Percentiles rank a stretch among this genome's conserved stretches.
Conservation (phyloP, 2,113 vertebrate species). For the Sinocyclocheilus anshuiensis region DNA sequence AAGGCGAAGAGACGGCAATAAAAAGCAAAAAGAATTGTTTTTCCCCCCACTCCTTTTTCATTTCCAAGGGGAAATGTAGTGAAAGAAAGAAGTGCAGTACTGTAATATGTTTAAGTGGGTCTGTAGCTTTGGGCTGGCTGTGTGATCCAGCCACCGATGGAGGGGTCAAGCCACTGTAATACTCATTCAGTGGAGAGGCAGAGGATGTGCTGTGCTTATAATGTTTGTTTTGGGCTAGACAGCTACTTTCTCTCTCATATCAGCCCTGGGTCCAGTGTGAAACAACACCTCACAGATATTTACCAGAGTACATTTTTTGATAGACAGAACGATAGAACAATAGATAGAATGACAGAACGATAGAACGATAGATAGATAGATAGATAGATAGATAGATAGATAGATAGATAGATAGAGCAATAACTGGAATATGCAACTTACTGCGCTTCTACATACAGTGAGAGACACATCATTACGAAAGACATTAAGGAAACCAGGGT, state of each 20-base stretch:
- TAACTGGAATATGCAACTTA: conserved; percentile 46
- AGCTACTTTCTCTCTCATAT: conserved; percentile 9
- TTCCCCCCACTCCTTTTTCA: conserved; percentile 63
- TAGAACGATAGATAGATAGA: not conserved
- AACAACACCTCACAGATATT: conserved; percentile 21
- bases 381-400: not conserved
- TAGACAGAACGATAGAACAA: not conserved
- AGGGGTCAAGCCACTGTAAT: conserved; percentile 65
- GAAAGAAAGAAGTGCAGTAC: conserved; percentile 75
- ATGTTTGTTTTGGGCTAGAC: conserved; percentile 52
- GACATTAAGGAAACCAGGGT: conserved; percentile 51
- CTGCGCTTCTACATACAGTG: conserved; percentile 45
- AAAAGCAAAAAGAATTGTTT: conserved; percentile 75
- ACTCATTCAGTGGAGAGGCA: conserved; percentile 61
- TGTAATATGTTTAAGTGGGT: conserved; percentile 79
- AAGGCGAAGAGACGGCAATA: conserved; percentile 78
- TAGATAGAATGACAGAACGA: not conserved
- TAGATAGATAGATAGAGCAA: not conserved
- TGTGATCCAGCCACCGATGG: conserved; percentile 65
- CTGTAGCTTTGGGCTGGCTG: conserved; percentile 71
- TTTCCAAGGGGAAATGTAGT: conserved; percentile 76
- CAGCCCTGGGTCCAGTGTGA: conserved; percentile 9
- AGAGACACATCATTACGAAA: conserved; percentile 57
- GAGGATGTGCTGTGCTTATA: conserved; percentile 51
- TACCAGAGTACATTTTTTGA: not conserved